Evolutionary conservation across 2,113 vertebrate genomes (phyloP).

Genomic region (Pluvianellus socialis): DNA sequence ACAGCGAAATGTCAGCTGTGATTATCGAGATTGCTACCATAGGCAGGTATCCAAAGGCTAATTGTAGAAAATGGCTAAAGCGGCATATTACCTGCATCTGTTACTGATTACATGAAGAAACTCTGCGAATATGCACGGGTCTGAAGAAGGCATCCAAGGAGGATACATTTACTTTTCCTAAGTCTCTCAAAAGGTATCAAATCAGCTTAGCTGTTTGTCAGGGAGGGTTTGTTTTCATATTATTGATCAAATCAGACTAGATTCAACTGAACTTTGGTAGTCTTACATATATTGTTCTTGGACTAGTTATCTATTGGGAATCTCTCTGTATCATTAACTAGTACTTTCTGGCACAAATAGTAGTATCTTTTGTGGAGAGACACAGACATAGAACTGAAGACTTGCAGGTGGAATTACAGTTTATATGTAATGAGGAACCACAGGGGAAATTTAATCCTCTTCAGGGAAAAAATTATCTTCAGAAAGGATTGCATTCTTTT

Average conservation of each 20-base stretch:
- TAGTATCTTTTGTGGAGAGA: background rate
- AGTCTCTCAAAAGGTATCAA: background rate
- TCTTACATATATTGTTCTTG: background rate
- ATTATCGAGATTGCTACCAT: background rate
- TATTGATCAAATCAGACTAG: background rate
- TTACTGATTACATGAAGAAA: background rate
- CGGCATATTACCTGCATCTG: background rate
- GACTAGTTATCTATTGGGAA: background rate
- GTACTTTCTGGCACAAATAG: background rate
- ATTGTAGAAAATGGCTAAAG: background rate
- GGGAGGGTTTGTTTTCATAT: background rate
- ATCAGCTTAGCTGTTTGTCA: background rate
- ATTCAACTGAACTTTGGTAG: background rate
- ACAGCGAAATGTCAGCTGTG: background rate
- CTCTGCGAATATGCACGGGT: background rate
- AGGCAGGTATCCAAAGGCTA: background rate
- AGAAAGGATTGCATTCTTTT: background rate
- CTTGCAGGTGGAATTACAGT: background rate
- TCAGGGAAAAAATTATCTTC: background rate
- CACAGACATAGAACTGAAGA: background rate
- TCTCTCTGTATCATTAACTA: background rate
- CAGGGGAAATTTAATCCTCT: background rate
- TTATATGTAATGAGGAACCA: background rate
- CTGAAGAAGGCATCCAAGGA: background rate
- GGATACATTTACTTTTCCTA: background rate